These are phyloP conservation scores for Psittacus erithacus DNA, from an alignment of 2,113 vertebrate genomes.

Conservation along the genomic window DNA sequence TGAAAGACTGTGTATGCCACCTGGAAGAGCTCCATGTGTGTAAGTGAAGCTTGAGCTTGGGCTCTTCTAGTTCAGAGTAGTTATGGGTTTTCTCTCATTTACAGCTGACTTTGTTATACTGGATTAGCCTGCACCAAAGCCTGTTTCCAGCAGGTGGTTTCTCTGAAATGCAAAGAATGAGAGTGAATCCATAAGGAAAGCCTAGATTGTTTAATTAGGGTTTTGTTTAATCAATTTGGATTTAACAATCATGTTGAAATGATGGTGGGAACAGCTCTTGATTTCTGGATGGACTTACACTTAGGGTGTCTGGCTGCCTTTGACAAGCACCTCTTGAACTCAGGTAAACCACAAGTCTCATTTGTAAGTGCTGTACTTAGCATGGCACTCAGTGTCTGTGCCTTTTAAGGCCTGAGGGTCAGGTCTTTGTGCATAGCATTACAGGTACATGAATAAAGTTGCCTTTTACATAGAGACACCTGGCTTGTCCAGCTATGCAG, in stretches of 20 bases:
- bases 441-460: background rate
- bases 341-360: background rate
- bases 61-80: background rate
- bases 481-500: background rate
- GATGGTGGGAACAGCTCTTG: background rate
- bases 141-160: background rate
- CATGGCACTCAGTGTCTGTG: background rate
- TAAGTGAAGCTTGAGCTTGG: background rate
- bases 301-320: background rate
- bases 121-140: background rate
- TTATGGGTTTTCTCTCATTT: background rate
- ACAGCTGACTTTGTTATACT: background rate
- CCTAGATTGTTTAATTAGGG: background rate
- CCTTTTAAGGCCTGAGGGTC: background rate
- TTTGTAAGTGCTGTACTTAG: background rate
- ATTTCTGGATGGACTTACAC: background rate
- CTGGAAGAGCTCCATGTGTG: background rate
- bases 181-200: background rate
- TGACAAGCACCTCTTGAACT: background rate
- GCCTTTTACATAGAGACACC: background rate
- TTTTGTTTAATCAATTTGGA: background rate
- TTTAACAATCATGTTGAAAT: background rate
- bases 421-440: background rate
- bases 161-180: background rate
- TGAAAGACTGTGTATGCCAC: rapidly evolving